Conservation (phyloP, 2,888 invertebrate genomes). For the Pammene fasciana region DNA sequence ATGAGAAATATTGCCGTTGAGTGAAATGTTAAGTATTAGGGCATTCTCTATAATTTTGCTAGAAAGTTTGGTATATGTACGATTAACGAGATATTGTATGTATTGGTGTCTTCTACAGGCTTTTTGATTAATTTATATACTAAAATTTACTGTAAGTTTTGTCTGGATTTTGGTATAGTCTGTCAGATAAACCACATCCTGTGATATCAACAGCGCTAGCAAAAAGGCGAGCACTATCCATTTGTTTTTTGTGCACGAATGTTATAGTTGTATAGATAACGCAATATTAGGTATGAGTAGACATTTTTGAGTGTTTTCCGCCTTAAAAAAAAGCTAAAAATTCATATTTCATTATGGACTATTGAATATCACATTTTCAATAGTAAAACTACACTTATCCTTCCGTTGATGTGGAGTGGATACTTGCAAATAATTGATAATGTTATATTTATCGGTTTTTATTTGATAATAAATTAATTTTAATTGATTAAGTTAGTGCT, state of each 20-base stretch:
- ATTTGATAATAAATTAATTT: neutral
- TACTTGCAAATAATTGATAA: neutral
- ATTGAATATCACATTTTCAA: neutral
- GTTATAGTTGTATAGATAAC: conserved; percentile 5
- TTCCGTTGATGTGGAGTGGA: too few species aligned
- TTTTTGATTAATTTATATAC: conserved; percentile 20
- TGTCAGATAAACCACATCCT: conserved; percentile 8
- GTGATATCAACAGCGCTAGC: conserved; percentile 17
- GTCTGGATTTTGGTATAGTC: conserved; percentile 16
- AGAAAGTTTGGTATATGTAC: neutral
- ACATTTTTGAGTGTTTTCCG: neutral
- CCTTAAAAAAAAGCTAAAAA: neutral
- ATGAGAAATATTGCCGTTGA: conserved; percentile 31
- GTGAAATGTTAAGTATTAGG: conserved; percentile 35
- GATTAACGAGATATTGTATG: conserved; percentile 2
- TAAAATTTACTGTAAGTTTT: conserved; percentile 7
- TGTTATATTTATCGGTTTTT: neutral
- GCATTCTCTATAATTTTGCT: conserved; percentile 19
- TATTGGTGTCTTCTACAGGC: conserved; percentile 4
- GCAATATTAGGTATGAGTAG: neutral
- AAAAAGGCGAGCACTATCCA: neutral
- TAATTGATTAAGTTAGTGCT: neutral
- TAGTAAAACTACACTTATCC: neutral
- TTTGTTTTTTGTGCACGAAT: conserved; percentile 15
- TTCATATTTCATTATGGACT: neutral